Conservation (phyloP, 2,797 vertebrate species). For the Ctenopoma multispine region DNA sequence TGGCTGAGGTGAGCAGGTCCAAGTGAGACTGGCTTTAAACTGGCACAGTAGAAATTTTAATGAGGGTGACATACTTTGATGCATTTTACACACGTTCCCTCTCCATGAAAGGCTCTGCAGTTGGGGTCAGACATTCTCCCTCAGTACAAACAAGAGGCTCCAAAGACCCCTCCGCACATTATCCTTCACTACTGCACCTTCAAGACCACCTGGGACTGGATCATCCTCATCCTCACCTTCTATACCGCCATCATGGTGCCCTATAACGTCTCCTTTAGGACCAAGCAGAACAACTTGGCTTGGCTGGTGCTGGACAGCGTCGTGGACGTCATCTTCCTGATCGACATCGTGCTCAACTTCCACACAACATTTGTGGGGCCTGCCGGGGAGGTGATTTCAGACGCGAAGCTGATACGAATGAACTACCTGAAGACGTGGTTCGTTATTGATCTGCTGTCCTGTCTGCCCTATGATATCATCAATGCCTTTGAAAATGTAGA, state of each 20-base stretch:
- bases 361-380: slow-evolving; percentile 98
- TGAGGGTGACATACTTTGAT: background rate
- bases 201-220: slow-evolving; percentile 99
- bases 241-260: slow-evolving; percentile 99
- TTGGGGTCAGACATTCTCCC: slow-evolving; percentile 98
- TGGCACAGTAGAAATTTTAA: too few relatives aligned
- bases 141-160: slow-evolving; percentile 98
- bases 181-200: slow-evolving; percentile 99
- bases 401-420: slow-evolving; percentile 96
- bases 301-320: slow-evolving; percentile 97
- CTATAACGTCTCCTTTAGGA: slow-evolving; percentile 98
- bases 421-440: slow-evolving; percentile 99
- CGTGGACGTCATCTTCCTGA: slow-evolving; percentile 95
- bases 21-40: background rate
- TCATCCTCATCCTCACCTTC: slow-evolving; percentile 99
- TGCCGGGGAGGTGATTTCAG: slow-evolving; percentile 95
- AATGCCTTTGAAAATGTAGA: slow-evolving; percentile 97
- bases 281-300: slow-evolving; percentile 94
- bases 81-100: slow-evolving; percentile 9
- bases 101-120: slow-evolving; percentile 89
- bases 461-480: slow-evolving; percentile 98
- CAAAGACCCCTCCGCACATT: slow-evolving; percentile 98
- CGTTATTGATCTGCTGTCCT: slow-evolving; percentile 97
- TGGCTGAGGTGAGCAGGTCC: slow-evolving; percentile 91
- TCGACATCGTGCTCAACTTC: slow-evolving; percentile 98